Percentiles rank a stretch among this genome's conserved stretches.
Evolutionary conservation across 1,140 invertebrate species (phyloP).

Genomic region (Eurosta solidaginis): DNA sequence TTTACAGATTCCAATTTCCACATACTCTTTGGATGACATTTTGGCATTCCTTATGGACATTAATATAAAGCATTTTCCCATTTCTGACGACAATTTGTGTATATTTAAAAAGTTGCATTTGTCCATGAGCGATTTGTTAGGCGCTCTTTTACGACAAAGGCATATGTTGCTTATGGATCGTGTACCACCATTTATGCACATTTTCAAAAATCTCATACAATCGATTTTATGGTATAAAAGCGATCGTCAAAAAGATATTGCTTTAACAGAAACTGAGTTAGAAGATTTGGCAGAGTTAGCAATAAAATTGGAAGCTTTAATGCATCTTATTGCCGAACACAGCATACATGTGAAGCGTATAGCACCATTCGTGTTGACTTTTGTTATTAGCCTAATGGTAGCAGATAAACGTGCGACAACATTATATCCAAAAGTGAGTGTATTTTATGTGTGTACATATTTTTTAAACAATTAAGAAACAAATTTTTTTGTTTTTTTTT

Average conservation of each 20-base stretch:
- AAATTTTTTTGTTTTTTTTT: background rate
- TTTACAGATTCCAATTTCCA: constrained; percentile 42
- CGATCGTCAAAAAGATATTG: constrained; percentile 46
- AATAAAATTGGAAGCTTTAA: constrained; percentile 48
- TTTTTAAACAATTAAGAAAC: background rate
- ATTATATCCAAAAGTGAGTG: constrained; percentile 48
- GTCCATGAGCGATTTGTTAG: constrained; percentile 41
- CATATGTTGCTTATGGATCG: constrained; percentile 47
- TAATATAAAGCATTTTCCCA: constrained; percentile 46
- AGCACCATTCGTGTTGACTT: constrained; percentile 54
- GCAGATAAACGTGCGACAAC: constrained; percentile 50
- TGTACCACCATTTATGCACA: constrained; percentile 45
- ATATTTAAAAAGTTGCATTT: constrained; percentile 43
- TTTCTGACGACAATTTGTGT: constrained; percentile 38
- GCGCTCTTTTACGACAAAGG: constrained; percentile 47
- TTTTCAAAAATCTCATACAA: constrained; percentile 53
- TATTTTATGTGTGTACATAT: background rate
- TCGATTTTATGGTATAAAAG: constrained; percentile 51
- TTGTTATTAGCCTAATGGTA: constrained; percentile 54
- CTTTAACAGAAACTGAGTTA: constrained; percentile 44
- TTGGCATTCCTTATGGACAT: constrained; percentile 47
- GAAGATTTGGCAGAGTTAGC: constrained; percentile 49
- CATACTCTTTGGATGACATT: constrained; percentile 49
- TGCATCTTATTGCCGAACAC: constrained; percentile 43
- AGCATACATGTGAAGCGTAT: constrained; percentile 52